phyloP scores from a whole-genome alignment of 2,113 vertebrate genomes.

The Rafetus swinhoei region DNA sequence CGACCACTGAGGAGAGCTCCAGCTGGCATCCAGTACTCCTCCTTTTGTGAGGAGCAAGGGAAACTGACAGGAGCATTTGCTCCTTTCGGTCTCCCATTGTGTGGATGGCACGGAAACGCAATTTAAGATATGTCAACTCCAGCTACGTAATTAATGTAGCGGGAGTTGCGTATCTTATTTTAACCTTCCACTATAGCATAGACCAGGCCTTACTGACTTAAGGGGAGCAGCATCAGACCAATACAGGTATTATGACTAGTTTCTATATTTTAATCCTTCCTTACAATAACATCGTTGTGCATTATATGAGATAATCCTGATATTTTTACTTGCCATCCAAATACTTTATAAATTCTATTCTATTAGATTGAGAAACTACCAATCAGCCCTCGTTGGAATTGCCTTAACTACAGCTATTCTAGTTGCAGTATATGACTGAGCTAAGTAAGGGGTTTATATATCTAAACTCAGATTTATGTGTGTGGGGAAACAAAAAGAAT shows the following conservation, averaged over 20 bases:
- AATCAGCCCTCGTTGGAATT: not conserved
- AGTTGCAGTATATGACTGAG: not conserved
- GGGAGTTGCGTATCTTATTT: too few relatives aligned
- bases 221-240: constrained; percentile 35
- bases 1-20: too few relatives aligned
- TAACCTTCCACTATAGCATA: too few relatives aligned
- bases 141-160: too few relatives aligned
- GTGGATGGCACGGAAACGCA: too few relatives aligned
- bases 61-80: too few relatives aligned
- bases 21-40: too few relatives aligned
- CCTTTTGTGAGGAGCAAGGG: too few relatives aligned
- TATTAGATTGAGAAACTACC: constrained; percentile 27
- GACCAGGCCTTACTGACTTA: not conserved
- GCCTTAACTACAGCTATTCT: not conserved
- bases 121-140: too few relatives aligned
- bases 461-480: not conserved
- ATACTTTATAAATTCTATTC: not conserved
- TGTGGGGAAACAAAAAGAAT: not conserved
- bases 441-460: not conserved
- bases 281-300: constrained; percentile 41
- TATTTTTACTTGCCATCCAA: constrained; percentile 22
- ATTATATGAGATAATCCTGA: constrained; percentile 3
- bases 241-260: constrained; percentile 17
- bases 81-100: too few relatives aligned
- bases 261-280: constrained; percentile 23